Evolutionary conservation across 2,113 vertebrate species (phyloP).

Genomic region (Lepus timidus): DNA sequence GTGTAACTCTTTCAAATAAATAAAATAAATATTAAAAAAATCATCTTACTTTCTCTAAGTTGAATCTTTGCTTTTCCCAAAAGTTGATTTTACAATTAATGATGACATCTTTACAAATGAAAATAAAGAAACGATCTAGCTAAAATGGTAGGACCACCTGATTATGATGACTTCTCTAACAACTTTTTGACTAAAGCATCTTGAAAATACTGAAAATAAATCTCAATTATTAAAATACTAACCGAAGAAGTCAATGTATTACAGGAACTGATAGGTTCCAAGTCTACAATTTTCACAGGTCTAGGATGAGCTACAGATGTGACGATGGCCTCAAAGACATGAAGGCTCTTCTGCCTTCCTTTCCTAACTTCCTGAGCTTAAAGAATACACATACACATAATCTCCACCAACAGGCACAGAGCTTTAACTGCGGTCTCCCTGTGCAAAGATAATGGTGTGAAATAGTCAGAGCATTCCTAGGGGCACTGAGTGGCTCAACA

Average conservation of each 20-base stretch:
- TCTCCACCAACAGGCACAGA: too few species aligned
- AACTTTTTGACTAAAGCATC: background rate
- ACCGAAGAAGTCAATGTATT: background rate
- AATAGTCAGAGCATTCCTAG: background rate
- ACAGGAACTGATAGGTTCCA: background rate
- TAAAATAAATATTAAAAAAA: too few species aligned
- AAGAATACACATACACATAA: background rate
- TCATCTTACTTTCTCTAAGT: background rate
- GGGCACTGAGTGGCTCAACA: background rate
- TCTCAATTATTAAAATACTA: background rate
- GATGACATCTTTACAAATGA: background rate
- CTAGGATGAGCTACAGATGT: background rate
- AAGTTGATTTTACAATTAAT: background rate
- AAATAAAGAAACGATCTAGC: background rate
- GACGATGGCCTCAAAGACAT: background rate
- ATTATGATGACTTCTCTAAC: background rate
- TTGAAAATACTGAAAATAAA: background rate
- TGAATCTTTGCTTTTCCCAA: background rate
- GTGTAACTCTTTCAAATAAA: too few species aligned
- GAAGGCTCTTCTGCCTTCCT: background rate
- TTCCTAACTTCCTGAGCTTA: background rate
- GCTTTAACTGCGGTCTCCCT: background rate
- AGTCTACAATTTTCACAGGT: background rate
- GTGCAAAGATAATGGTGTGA: background rate
- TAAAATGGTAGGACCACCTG: background rate